A percentile compares a stretch with the other conserved stretches of the same genome.
Conservation (phyloP, 2,797 vertebrate genomes). For the Coccyzus lansbergi region DNA sequence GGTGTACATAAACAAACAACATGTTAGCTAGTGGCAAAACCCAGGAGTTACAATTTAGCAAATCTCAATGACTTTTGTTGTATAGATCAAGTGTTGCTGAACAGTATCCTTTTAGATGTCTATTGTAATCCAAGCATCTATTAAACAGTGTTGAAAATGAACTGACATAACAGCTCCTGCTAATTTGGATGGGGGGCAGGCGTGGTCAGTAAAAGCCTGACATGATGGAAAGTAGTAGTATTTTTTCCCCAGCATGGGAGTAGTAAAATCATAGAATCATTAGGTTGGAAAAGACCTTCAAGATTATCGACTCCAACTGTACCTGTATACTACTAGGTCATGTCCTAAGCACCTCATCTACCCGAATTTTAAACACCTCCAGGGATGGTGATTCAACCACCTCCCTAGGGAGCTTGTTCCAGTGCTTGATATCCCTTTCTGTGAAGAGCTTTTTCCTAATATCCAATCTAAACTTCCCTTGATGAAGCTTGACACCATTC, state of each 20-base stretch:
- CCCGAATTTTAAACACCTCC: no score
- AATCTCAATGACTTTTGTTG: background rate
- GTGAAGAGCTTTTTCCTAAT: no score
- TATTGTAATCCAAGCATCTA: background rate
- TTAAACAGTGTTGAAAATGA: background rate
- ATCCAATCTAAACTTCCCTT: no score
- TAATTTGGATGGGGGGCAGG: background rate
- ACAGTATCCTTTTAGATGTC: background rate
- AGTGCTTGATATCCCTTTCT: no score
- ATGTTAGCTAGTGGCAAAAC: background rate
- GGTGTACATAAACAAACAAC: background rate
- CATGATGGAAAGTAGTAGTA: background rate
- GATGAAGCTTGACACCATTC: no score
- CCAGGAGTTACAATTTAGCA: background rate
- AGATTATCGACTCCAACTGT: no score
- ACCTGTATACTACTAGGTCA: no score
- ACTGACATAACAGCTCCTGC: background rate
- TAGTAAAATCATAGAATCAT: no score
- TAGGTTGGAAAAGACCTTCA: no score
- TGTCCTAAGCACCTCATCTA: no score
- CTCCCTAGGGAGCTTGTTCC: no score
- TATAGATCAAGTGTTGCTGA: background rate
- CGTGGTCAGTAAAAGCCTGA: background rate
- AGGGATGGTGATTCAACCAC: no score
- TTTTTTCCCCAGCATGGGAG: background rate